These are phyloP conservation scores for Butorides virescens DNA, from an alignment of 2,113 vertebrate species.

Conservation along the genomic window DNA sequence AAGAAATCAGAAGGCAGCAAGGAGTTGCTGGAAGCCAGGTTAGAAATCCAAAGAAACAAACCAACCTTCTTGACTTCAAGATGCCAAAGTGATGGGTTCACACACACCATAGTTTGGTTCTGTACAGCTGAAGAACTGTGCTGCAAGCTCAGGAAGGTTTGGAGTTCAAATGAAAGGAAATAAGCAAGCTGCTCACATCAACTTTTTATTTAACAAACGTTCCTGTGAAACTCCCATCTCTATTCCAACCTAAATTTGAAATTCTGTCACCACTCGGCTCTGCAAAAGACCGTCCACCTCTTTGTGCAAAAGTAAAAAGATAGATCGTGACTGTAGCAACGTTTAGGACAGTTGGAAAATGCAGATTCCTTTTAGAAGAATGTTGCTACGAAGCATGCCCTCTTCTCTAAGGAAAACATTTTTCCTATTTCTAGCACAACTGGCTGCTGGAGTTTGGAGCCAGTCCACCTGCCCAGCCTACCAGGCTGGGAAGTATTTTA, in stretches of 20 bases:
- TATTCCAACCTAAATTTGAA: background rate
- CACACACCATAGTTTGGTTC: fast-evolving
- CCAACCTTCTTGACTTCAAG: background rate
- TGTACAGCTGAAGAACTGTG: background rate
- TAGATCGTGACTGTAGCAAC: background rate
- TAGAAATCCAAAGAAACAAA: background rate
- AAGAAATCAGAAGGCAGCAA: background rate
- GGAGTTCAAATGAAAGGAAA: background rate
- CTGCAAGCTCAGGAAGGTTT: background rate
- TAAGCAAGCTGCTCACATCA: background rate
- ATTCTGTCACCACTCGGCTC: background rate
- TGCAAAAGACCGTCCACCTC: background rate
- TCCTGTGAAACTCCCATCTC: background rate
- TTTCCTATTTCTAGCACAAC: background rate
- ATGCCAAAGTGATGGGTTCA: background rate
- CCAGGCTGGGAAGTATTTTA: background rate
- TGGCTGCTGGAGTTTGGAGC: background rate
- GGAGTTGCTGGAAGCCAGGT: background rate
- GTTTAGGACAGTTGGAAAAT: background rate
- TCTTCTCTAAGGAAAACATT: background rate
- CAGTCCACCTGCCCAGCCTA: background rate
- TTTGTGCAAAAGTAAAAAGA: background rate
- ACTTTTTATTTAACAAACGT: background rate
- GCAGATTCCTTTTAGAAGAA: background rate
- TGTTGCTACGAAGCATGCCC: background rate